Evolutionary conservation across 1,140 invertebrate genomes (phyloP).

Genomic region (Drosophila pseudoananassae): DNA sequence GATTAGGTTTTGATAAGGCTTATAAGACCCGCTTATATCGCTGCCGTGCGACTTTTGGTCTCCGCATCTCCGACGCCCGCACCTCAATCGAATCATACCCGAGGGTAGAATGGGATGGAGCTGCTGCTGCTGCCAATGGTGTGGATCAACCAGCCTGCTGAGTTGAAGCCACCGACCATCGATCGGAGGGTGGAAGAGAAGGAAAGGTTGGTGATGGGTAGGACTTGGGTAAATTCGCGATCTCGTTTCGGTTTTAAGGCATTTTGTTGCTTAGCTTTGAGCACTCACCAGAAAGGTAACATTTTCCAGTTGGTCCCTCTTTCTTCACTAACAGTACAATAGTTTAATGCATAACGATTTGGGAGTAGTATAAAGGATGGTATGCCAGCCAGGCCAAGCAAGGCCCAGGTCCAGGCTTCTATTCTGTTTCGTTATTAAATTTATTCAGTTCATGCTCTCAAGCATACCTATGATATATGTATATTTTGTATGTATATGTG

Average conservation of each 20-base stretch:
- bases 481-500: conserved; percentile 31
- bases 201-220: conserved; percentile 14
- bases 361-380: conserved; percentile 17
- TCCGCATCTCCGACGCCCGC: conserved; percentile 29
- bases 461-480: conserved; percentile 59
- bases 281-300: conserved; percentile 73
- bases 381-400: conserved; percentile 19
- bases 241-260: conserved; percentile 60
- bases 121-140: conserved; percentile 22
- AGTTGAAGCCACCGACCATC: conserved; percentile 44
- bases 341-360: conserved; percentile 33
- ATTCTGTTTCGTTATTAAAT: conserved; percentile 42
- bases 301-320: conserved; percentile 44
- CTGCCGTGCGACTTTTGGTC: conserved; percentile 68
- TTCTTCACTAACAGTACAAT: conserved; percentile 39
- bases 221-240: conserved; percentile 75
- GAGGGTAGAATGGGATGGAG: background rate
- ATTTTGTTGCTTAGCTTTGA: conserved; percentile 54
- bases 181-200: conserved; percentile 8
- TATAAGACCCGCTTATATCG: conserved; percentile 83
- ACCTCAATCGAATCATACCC: conserved; percentile 25
- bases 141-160: conserved; percentile 74
- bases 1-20: conserved; percentile 57
- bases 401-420: conserved; percentile 17
- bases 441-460: conserved; percentile 76